These are phyloP conservation scores for Opisthocomus hoazin DNA, from an alignment of 2,113 vertebrate genomes.

Conservation along the genomic window DNA sequence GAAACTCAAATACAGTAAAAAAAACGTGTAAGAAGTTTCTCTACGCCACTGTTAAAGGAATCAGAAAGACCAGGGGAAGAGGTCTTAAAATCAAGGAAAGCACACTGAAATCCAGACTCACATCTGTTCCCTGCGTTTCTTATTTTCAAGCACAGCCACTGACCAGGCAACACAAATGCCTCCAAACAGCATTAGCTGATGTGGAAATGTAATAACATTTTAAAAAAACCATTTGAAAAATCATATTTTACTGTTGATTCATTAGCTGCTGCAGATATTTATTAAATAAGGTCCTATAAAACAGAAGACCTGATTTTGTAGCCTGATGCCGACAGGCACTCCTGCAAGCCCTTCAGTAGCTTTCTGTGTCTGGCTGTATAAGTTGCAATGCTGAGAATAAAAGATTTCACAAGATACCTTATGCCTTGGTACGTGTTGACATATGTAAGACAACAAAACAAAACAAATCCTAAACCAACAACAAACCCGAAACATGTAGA, in stretches of 20 bases:
- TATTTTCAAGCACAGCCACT: not conserved
- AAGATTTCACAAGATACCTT: not conserved
- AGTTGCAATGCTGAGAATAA: not conserved
- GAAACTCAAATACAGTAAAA: not conserved
- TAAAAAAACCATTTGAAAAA: not conserved
- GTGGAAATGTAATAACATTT: not conserved
- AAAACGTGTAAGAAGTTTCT: not conserved
- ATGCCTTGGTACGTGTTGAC: not conserved
- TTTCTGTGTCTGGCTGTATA: not conserved
- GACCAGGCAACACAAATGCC: not conserved
- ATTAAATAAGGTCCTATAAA: not conserved
- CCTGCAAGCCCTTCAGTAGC: too few relatives aligned
- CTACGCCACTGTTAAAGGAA: not conserved
- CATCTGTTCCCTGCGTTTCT: not conserved
- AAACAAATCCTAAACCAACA: not conserved
- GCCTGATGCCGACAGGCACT: too few relatives aligned
- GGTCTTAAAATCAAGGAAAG: not conserved
- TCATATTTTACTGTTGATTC: not conserved
- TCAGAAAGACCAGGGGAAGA: not conserved
- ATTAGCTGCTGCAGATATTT: not conserved
- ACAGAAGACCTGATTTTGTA: not conserved
- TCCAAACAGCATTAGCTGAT: not conserved
- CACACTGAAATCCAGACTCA: not conserved
- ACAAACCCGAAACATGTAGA: not conserved
- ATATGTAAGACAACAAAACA: not conserved